Evolutionary conservation across 2,888 invertebrate genomes (phyloP).

Genomic region (Eupeodes latifasciatus): DNA sequence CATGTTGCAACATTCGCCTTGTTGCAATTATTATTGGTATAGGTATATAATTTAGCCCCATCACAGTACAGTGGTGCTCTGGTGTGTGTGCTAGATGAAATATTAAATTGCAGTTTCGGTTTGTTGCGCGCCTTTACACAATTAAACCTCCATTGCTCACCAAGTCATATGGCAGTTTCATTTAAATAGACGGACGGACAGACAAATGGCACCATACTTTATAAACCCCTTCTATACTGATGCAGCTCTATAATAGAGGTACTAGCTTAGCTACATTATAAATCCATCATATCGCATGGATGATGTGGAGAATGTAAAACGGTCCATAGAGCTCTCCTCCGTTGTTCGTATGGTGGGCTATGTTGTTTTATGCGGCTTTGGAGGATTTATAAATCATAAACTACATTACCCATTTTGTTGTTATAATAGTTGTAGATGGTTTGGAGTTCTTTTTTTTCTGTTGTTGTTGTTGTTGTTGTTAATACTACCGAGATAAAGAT

Average conservation of each 20-base stretch:
- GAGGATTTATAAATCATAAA: constrained; percentile 63
- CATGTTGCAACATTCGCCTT: constrained; percentile 63
- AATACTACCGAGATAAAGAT: constrained; percentile 1
- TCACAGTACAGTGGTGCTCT: background rate
- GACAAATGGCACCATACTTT: constrained; percentile 36
- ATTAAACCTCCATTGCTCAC: constrained; percentile 57
- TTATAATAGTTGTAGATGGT: constrained; percentile 34
- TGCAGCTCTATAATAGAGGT: no score
- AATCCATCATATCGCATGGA: background rate
- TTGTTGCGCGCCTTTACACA: constrained; percentile 70
- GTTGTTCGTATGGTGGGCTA: background rate
- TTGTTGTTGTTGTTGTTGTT: no score
- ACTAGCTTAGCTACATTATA: no score
- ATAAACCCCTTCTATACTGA: background rate
- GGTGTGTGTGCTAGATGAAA: constrained; percentile 39
- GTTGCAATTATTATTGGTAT: constrained; percentile 17
- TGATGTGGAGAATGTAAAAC: constrained; percentile 29
- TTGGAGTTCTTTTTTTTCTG: constrained; percentile 10
- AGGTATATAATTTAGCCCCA: background rate
- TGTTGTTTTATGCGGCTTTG: constrained; percentile 29
- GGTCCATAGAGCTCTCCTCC: constrained; percentile 31
- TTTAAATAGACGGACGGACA: constrained; percentile 51
- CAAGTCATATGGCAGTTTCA: constrained; percentile 40
- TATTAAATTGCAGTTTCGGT: constrained; percentile 76
- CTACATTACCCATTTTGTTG: constrained; percentile 41